Evolutionary conservation across 2,113 vertebrate species (phyloP).

Genomic region (Aramus guarauna): DNA sequence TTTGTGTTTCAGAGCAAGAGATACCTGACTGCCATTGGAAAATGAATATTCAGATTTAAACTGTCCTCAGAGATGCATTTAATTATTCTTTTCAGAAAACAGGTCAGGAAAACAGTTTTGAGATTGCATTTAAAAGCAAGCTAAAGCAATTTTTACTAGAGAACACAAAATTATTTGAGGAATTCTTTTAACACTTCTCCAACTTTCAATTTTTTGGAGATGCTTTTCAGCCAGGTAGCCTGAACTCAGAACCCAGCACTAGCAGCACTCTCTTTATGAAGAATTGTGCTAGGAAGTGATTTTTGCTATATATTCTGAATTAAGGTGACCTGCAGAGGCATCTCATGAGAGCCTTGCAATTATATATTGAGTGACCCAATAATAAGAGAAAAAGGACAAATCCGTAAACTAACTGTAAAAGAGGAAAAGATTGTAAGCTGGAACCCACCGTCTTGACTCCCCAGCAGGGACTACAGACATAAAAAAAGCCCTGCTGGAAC

Average conservation of each 20-base stretch:
- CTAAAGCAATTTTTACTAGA: background rate
- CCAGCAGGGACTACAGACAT: background rate
- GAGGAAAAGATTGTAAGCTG: background rate
- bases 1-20: background rate
- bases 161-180: background rate
- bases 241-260: background rate
- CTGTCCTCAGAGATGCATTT: background rate
- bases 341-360: constrained; percentile 51
- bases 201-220: background rate
- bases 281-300: background rate
- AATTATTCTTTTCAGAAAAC: background rate
- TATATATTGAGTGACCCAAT: constrained; percentile 14
- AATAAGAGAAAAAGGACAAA: constrained; percentile 35
- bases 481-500: background rate
- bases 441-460: background rate
- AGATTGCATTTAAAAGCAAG: background rate
- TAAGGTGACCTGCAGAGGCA: constrained; percentile 43
- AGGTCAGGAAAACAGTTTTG: background rate
- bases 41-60: background rate
- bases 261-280: background rate
- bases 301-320: constrained; percentile 11
- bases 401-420: constrained; percentile 1
- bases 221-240: background rate
- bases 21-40: background rate
- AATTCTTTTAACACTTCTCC: background rate